Evolutionary conservation across 2,888 invertebrate species (phyloP).

Genomic region (Eubasilissa splendida): DNA sequence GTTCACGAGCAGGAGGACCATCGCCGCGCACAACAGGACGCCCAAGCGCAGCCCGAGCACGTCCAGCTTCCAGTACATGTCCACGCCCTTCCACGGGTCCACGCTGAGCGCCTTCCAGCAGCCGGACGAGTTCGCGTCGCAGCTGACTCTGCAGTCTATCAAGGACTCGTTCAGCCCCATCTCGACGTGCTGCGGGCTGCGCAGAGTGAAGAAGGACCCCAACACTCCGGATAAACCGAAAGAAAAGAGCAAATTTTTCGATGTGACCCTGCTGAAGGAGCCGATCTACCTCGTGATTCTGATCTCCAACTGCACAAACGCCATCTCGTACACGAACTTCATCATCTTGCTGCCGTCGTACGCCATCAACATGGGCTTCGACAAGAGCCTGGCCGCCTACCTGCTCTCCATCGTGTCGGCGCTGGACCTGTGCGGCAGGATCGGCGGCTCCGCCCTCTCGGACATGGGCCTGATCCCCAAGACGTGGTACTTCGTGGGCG

Average conservation of each 20-base stretch:
- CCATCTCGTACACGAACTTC: constrained; percentile 90
- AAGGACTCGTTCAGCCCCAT: constrained; percentile 73
- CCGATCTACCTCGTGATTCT: constrained; percentile 87
- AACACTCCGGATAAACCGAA: constrained; percentile 63
- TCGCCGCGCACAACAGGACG: constrained; percentile 66
- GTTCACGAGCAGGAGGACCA: constrained; percentile 60
- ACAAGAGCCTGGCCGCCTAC: constrained; percentile 80
- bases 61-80: constrained; percentile 88
- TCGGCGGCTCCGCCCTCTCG: constrained; percentile 89
- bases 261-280: constrained; percentile 81
- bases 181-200: constrained; percentile 67
- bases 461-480: constrained; percentile 85
- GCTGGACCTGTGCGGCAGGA: constrained; percentile 85
- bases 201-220: constrained; percentile 65
- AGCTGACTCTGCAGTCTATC: constrained; percentile 81
- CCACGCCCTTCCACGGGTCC: constrained; percentile 89
- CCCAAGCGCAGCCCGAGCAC: constrained; percentile 83
- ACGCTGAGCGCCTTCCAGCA: constrained; percentile 84
- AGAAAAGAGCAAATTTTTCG: constrained; percentile 80
- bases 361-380: constrained; percentile 80
- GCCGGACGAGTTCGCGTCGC: constrained; percentile 84
- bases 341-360: constrained; percentile 87
- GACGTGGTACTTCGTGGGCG: constrained; percentile 87
- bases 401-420: constrained; percentile 86
- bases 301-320: constrained; percentile 88